Conservation (phyloP, 2,113 vertebrate genomes). For the Recurvirostra avosetta region DNA sequence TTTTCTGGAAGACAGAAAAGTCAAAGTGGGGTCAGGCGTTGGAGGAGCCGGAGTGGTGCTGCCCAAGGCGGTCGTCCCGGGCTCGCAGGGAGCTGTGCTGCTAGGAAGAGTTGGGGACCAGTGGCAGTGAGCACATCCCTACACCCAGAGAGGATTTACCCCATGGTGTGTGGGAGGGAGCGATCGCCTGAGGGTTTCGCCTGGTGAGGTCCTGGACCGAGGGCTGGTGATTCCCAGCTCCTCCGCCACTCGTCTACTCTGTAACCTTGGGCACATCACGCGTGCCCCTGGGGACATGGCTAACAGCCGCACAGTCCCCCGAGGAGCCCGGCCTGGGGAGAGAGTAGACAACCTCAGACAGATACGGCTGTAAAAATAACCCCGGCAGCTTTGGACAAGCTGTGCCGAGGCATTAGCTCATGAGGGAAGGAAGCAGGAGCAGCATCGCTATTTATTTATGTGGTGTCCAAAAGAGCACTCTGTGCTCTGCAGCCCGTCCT, state of each 20-base stretch:
- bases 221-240: background rate
- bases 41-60: background rate
- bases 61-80: rapidly evolving
- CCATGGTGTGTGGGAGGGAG: rapidly evolving
- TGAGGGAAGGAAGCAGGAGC: background rate
- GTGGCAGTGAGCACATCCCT: background rate
- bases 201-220: background rate
- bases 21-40: background rate
- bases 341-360: background rate
- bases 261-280: background rate
- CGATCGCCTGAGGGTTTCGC: background rate
- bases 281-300: rapidly evolving
- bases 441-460: background rate
- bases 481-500: background rate
- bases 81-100: rapidly evolving
- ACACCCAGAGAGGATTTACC: background rate
- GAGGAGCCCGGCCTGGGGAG: rapidly evolving
- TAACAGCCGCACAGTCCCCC: background rate
- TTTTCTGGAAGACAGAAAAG: background rate
- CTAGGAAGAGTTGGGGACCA: rapidly evolving
- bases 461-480: background rate
- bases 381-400: background rate
- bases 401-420: background rate
- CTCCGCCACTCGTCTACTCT: background rate
- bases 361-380: background rate